A percentile compares a stretch with the other conserved stretches of the same genome.
These are phyloP conservation scores for Phaethon lepturus DNA, from an alignment of 2,113 vertebrate genomes.

Conservation along the genomic window DNA sequence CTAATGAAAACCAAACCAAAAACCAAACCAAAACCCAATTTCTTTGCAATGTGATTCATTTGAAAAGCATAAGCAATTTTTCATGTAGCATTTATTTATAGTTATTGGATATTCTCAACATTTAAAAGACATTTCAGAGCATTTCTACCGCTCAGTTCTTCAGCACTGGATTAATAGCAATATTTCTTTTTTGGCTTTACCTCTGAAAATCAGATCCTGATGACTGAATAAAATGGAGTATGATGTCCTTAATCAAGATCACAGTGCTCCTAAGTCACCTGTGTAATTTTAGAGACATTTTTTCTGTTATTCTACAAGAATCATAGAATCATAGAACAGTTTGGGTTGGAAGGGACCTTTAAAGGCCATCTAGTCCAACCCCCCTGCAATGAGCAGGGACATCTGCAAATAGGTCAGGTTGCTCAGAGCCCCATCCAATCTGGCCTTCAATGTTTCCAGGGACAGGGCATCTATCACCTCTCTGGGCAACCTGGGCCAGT, in stretches of 20 bases:
- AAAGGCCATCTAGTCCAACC: no score
- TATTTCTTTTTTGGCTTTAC: not conserved
- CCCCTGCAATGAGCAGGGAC: no score
- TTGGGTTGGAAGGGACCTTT: no score
- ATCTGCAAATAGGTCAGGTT: no score
- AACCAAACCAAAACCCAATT: no score
- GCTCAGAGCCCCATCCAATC: no score
- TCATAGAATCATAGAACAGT: no score
- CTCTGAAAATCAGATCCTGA: not conserved
- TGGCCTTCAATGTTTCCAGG: no score
- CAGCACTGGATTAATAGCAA: not conserved
- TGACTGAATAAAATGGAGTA: not conserved
- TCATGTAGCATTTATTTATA: not conserved
- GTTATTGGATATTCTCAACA: not conserved
- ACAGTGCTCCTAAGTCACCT: not conserved
- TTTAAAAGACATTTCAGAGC: not conserved
- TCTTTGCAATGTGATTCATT: not conserved
- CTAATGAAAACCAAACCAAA: no score
- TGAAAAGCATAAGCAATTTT: not conserved
- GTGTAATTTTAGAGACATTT: not conserved
- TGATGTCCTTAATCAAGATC: not conserved
- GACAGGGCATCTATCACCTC: no score
- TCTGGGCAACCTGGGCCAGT: no score
- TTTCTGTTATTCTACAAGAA: not conserved
- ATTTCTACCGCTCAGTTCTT: not conserved